Conservation (phyloP, 2,113 vertebrate genomes). For the Hemicordylus capensis region DNA sequence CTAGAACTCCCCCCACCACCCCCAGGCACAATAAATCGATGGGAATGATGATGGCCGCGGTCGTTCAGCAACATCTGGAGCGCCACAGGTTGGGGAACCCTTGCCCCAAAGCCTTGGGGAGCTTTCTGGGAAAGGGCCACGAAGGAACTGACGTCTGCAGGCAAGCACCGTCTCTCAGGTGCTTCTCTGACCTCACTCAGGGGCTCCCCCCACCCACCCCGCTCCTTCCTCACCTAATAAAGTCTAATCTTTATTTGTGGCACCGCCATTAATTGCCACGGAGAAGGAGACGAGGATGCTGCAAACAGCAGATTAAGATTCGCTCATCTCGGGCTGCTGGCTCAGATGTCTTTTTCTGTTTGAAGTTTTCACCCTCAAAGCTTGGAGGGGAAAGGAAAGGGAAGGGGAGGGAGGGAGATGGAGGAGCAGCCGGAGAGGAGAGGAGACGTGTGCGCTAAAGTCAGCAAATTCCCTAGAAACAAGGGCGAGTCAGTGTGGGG, state of each 20-base stretch:
- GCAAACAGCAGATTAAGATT: constrained; percentile 5
- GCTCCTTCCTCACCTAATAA: not conserved
- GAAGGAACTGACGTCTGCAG: not conserved
- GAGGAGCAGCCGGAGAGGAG: not conserved
- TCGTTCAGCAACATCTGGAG: no score
- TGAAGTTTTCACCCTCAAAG: constrained; percentile 1
- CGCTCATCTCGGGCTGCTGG: not conserved
- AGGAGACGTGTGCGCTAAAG: not conserved
- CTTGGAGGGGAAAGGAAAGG: not conserved
- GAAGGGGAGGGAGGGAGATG: no score
- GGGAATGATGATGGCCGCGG: no score
- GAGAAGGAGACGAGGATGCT: not conserved
- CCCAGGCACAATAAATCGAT: no score
- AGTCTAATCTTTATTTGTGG: not conserved
- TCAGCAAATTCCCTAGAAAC: not conserved
- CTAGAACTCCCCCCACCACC: no score
- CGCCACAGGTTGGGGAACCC: no score
- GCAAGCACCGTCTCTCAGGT: not conserved
- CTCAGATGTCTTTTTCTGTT: constrained; percentile 12
- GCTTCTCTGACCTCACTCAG: not conserved
- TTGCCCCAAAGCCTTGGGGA: no score
- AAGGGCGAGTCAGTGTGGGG: not conserved
- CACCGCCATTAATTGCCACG: constrained; percentile 2
- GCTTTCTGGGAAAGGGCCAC: no score
- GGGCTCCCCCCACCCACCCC: not conserved